Percentiles rank a stretch among this genome's conserved stretches.
phyloP scores from a whole-genome alignment of 2,797 vertebrate species.

The Parotocinclus haroldoi region DNA sequence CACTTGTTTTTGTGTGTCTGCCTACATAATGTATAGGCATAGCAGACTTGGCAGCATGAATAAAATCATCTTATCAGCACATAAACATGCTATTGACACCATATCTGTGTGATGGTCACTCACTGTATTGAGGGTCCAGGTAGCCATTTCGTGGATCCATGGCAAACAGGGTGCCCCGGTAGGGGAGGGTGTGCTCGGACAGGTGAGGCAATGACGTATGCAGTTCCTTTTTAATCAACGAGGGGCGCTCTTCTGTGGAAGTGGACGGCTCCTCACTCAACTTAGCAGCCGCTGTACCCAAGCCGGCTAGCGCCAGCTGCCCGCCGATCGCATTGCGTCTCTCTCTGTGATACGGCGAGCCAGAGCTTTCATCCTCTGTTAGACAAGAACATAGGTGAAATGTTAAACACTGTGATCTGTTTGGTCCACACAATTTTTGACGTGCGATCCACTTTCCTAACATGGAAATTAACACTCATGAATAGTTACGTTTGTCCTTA shows the following conservation, averaged over 20 bases:
- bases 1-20: no score
- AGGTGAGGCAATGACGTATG: constrained; percentile 89
- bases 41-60: no score
- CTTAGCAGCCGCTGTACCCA: constrained; percentile 74
- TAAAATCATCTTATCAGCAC: no score
- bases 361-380: constrained; percentile 90
- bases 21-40: no score
- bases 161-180: constrained; percentile 86
- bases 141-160: constrained; percentile 95
- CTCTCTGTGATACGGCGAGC: constrained; percentile 88
- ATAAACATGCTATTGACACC: no score
- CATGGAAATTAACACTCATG: no score
- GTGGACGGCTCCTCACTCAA: constrained; percentile 92
- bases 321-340: constrained; percentile 89
- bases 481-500: no score
- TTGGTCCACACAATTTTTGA: no score
- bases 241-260: constrained; percentile 90
- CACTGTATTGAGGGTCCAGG: constrained; percentile 91
- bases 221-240: constrained; percentile 94
- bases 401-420: no score
- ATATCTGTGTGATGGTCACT: constrained; percentile 53
- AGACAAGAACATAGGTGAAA: background rate
- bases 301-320: constrained; percentile 74
- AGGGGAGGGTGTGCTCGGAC: constrained; percentile 86
- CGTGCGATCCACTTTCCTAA: no score